phyloP scores from a whole-genome alignment of 1,140 invertebrate species.

The Zaprionus inermis region DNA sequence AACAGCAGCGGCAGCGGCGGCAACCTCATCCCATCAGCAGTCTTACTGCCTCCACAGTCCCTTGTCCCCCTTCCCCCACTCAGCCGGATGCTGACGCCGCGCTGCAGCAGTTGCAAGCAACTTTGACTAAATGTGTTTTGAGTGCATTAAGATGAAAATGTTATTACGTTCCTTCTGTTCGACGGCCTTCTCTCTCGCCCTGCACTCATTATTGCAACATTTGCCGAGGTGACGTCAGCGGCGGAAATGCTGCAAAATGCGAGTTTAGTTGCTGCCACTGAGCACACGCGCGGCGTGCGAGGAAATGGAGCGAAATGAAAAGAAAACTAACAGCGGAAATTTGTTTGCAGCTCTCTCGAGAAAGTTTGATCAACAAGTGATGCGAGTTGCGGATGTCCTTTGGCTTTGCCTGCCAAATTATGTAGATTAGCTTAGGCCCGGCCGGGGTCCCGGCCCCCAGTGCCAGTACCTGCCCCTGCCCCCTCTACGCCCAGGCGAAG shows the following conservation, averaged over 20 bases:
- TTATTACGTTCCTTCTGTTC: conserved; percentile 57
- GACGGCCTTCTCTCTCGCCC: neutral
- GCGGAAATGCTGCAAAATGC: conserved; percentile 62
- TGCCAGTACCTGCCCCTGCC: conserved; percentile 12
- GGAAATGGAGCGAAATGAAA: conserved; percentile 41
- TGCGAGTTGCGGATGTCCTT: conserved; percentile 30
- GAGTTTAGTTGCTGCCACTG: conserved; percentile 42
- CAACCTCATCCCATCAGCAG: conserved; percentile 6
- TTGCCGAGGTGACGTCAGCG: conserved; percentile 55
- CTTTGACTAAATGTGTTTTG: conserved; percentile 73
- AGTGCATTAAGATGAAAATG: conserved; percentile 79
- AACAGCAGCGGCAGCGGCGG: conserved; percentile 19
- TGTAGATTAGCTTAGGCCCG: conserved; percentile 52
- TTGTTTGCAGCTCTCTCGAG: conserved; percentile 49
- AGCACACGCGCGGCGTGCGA: too few species aligned
- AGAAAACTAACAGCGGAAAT: conserved; percentile 59
- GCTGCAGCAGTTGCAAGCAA: conserved; percentile 64
- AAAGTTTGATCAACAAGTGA: conserved; percentile 76
- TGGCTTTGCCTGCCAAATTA: conserved; percentile 61
- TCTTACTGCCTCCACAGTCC: neutral
- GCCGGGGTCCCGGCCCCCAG: too few species aligned
- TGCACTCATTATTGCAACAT: conserved; percentile 73
- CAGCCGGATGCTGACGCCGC: conserved; percentile 51
- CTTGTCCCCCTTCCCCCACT: neutral
- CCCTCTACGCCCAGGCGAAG: conserved; percentile 31